phyloP scores from a whole-genome alignment of 2,797 vertebrate species.

The Muraenolepis orangiensis region DNA sequence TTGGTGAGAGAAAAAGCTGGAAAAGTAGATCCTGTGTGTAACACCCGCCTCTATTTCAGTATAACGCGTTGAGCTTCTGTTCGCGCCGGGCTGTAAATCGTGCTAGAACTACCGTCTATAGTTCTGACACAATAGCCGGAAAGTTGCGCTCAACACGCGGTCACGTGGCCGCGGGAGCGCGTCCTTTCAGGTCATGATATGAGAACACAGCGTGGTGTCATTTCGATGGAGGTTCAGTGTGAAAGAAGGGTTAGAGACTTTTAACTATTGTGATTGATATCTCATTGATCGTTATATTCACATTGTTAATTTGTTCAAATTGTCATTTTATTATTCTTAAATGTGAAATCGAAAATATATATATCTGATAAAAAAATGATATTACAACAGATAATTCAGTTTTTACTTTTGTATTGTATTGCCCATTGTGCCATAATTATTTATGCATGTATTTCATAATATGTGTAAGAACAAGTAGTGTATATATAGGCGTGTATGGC shows the following conservation, averaged over 20 bases:
- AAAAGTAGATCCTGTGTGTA: slow-evolving; percentile 28
- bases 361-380: background rate
- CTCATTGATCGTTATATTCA: background rate
- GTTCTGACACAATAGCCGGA: slow-evolving; percentile 42
- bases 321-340: too few species aligned
- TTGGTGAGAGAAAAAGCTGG: slow-evolving; percentile 44
- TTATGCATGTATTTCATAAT: background rate
- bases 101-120: slow-evolving; percentile 41
- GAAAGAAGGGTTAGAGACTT: background rate
- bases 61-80: slow-evolving; percentile 11
- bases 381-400: background rate
- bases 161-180: background rate
- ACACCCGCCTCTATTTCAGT: slow-evolving; percentile 33
- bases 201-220: background rate
- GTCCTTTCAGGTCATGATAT: background rate
- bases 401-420: background rate
- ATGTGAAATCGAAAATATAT: background rate
- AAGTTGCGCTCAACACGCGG: slow-evolving; percentile 12
- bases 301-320: background rate
- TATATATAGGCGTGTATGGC: background rate
- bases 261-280: background rate
- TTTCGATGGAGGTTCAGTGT: background rate
- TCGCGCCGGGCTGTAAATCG: background rate
- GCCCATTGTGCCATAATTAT: background rate
- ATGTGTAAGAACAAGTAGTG: background rate